These are phyloP conservation scores for Drosophila virilis DNA, from an alignment of 1,140 invertebrate species.

Conservation along the genomic window DNA sequence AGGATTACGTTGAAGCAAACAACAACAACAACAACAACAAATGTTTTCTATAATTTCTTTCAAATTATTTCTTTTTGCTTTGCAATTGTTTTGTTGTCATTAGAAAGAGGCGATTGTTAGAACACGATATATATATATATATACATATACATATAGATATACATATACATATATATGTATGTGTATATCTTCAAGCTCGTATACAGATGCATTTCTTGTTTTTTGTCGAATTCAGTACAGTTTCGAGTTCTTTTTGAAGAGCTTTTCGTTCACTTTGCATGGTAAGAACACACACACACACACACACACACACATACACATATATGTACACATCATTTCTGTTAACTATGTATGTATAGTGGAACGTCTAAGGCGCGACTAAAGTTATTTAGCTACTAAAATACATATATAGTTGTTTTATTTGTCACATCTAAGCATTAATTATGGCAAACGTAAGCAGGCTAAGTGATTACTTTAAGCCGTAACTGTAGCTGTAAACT, in stretches of 20 bases:
- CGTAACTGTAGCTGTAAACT: slow-evolving; percentile 61
- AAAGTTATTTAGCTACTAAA: slow-evolving; percentile 48
- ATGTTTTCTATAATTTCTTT: slow-evolving; percentile 15
- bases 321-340: slow-evolving; percentile 6
- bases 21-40: slow-evolving; percentile 27
- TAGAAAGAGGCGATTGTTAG: neutral
- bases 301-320: slow-evolving; percentile 5
- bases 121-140: neutral
- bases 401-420: slow-evolving; percentile 35
- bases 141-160: neutral
- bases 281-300: slow-evolving; percentile 3
- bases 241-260: slow-evolving; percentile 17
- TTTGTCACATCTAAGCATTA: slow-evolving; percentile 42
- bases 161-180: neutral
- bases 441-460: slow-evolving; percentile 42
- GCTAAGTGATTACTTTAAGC: slow-evolving; percentile 44
- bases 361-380: slow-evolving; percentile 15
- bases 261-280: slow-evolving; percentile 21
- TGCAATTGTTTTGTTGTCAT: neutral
- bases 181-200: neutral
- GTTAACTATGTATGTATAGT: slow-evolving; percentile 46
- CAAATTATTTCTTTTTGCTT: slow-evolving; percentile 21
- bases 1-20: slow-evolving; percentile 52
- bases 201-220: slow-evolving; percentile 7
- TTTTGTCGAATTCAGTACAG: slow-evolving; percentile 1